Conservation (phyloP, 2,113 vertebrate genomes). For the Heterochromis multidens region DNA sequence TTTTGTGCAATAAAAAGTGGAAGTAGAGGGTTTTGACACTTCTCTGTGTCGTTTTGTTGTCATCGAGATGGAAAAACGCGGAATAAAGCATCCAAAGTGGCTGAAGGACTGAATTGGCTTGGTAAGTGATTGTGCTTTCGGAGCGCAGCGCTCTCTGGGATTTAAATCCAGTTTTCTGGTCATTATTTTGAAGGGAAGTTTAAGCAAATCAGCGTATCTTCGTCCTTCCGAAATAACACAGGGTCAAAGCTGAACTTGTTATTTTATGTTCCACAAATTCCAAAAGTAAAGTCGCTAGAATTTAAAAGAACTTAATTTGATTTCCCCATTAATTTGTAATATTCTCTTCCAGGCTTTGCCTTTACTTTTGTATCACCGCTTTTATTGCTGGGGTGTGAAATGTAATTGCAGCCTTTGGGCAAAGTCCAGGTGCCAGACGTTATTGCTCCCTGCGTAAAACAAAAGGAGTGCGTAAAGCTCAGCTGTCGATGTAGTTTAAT, state of each 20-base stretch:
- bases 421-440: slow-evolving; percentile 64
- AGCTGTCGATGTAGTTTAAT: slow-evolving; percentile 54
- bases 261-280: not conserved
- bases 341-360: not conserved
- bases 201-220: not conserved
- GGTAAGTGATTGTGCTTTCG: slow-evolving; percentile 36
- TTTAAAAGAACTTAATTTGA: not conserved
- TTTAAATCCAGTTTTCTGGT: not conserved
- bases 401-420: slow-evolving; percentile 52
- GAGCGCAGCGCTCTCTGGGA: not conserved
- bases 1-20: not conserved
- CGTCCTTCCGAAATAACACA: not conserved
- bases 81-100: slow-evolving; percentile 57
- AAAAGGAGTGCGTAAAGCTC: slow-evolving; percentile 52
- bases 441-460: slow-evolving; percentile 48
- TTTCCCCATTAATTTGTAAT: not conserved
- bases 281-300: not conserved
- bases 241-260: not conserved
- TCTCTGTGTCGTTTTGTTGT: not conserved
- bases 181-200: not conserved
- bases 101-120: slow-evolving; percentile 45
- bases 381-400: slow-evolving; percentile 60
- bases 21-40: not conserved
- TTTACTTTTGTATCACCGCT: not conserved
- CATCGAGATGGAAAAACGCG: slow-evolving; percentile 55